Percentiles rank a stretch among this genome's conserved stretches.
These are phyloP conservation scores for Phyllotreta cruciferae DNA, from an alignment of 2,888 invertebrate species.

Conservation along the genomic window DNA sequence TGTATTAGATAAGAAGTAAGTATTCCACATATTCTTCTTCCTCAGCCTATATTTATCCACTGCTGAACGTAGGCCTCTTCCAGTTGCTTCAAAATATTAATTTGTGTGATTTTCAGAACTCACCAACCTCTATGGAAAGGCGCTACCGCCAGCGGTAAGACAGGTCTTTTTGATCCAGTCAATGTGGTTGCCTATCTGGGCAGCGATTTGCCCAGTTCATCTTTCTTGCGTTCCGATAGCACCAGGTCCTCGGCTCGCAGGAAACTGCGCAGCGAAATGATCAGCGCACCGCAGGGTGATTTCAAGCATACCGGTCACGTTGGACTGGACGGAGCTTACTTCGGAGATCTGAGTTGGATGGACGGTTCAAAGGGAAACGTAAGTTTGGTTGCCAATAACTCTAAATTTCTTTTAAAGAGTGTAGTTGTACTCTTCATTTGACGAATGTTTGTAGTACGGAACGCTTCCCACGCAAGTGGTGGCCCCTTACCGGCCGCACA, in stretches of 20 bases:
- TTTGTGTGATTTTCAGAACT: constrained; percentile 57
- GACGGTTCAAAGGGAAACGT: constrained; percentile 65
- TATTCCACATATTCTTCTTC: constrained; percentile 25
- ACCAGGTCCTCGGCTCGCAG: constrained; percentile 68
- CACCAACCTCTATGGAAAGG: constrained; percentile 88
- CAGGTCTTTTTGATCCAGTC: constrained; percentile 91
- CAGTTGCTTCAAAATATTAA: too few species aligned
- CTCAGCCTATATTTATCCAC: too few species aligned
- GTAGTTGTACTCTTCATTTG: too few species aligned
- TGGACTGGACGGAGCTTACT: constrained; percentile 95
- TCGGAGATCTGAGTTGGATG: constrained; percentile 88
- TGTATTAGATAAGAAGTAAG: constrained; percentile 83
- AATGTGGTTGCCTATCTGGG: constrained; percentile 89
- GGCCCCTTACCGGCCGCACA: constrained; percentile 87
- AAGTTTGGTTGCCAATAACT: too few species aligned
- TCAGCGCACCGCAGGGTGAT: constrained; percentile 96
- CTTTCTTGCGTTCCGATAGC: constrained; percentile 65
- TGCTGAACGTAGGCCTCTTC: too few species aligned
- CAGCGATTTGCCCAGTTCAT: constrained; percentile 70
- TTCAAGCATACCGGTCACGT: constrained; percentile 95
- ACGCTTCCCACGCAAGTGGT: constrained; percentile 89
- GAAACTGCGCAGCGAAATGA: constrained; percentile 88
- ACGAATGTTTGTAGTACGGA: constrained; percentile 64
- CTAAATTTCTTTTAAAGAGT: too few species aligned
- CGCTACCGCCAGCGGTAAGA: constrained; percentile 84